A percentile compares a stretch with the other conserved stretches of the same genome.
These are phyloP conservation scores for Callyntrura sp. DNA, from an alignment of 2,888 invertebrate species.

Conservation along the genomic window DNA sequence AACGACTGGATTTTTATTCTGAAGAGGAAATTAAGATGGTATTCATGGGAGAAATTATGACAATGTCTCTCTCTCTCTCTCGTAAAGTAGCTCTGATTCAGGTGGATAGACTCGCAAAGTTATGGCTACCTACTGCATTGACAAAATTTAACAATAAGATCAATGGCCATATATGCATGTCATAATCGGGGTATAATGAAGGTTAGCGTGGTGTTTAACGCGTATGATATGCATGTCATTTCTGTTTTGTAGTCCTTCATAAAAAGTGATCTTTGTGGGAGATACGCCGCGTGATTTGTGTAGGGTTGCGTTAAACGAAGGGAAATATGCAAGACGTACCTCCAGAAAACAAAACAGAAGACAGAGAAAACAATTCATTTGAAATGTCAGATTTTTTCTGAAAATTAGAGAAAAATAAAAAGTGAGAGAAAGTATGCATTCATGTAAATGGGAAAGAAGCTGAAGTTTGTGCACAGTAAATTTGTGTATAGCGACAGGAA, in stretches of 20 bases:
- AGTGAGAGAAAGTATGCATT: conserved; percentile 10
- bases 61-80: neutral
- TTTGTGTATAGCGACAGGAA: conserved; percentile 61
- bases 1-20: conserved; percentile 40
- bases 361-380: conserved; percentile 55
- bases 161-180: conserved; percentile 48
- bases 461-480: conserved; percentile 53
- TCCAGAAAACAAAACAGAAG: too few relatives aligned
- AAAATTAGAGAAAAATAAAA: neutral
- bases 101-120: neutral
- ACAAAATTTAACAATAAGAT: conserved; percentile 54
- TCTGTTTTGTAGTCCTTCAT: conserved; percentile 43
- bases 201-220: too few relatives aligned
- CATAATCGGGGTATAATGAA: too few relatives aligned
- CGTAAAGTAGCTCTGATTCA: neutral
- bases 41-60: conserved; percentile 43
- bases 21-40: conserved; percentile 33
- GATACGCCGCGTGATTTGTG: conserved; percentile 58
- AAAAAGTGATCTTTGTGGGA: conserved; percentile 55
- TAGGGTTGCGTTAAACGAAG: conserved; percentile 40
- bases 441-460: too few relatives aligned
- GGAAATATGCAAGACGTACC: neutral
- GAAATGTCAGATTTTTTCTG: neutral
- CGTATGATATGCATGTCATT: conserved; percentile 18
- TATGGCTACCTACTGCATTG: conserved; percentile 20